Percentiles rank a stretch among this genome's conserved stretches.
Evolutionary conservation across 1,140 invertebrate genomes (phyloP).

Genomic region (Onthophagus taurus): DNA sequence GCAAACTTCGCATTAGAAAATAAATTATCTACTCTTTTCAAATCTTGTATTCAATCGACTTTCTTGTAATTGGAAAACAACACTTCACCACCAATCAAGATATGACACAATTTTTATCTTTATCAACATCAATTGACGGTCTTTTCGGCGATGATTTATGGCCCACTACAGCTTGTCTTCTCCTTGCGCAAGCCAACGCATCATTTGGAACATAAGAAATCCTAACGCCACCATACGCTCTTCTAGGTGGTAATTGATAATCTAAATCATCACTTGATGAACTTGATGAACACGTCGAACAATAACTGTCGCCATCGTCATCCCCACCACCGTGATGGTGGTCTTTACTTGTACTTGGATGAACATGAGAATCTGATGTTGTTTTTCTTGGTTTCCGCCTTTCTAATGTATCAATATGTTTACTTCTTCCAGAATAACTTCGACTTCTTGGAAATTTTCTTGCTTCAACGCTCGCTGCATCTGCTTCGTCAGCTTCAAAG

Average conservation of each 20-base stretch:
- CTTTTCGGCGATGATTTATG: slow-evolving; percentile 30
- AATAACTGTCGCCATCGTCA: slow-evolving; percentile 63
- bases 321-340: too few species aligned
- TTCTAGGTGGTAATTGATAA: slow-evolving; percentile 68
- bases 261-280: slow-evolving; percentile 74
- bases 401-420: slow-evolving; percentile 30
- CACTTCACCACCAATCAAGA: slow-evolving; percentile 46
- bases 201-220: slow-evolving; percentile 87
- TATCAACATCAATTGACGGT: slow-evolving; percentile 32
- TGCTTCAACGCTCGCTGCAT: slow-evolving; percentile 30
- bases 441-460: slow-evolving; percentile 37
- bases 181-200: slow-evolving; percentile 65
- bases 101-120: slow-evolving; percentile 62
- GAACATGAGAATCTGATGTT: slow-evolving; percentile 26
- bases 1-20: too few species aligned
- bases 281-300: slow-evolving; percentile 78
- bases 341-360: slow-evolving; percentile 23
- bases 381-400: slow-evolving; percentile 34
- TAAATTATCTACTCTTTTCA: not conserved
- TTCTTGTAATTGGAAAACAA: slow-evolving; percentile 4
- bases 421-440: slow-evolving; percentile 33
- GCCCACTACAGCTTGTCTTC: slow-evolving; percentile 45
- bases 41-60: slow-evolving; percentile 14
- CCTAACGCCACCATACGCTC: slow-evolving; percentile 74
- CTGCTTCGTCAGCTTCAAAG: slow-evolving; percentile 45